phyloP scores from a whole-genome alignment of 1,140 invertebrate species.

The Nasonia vitripennis region DNA sequence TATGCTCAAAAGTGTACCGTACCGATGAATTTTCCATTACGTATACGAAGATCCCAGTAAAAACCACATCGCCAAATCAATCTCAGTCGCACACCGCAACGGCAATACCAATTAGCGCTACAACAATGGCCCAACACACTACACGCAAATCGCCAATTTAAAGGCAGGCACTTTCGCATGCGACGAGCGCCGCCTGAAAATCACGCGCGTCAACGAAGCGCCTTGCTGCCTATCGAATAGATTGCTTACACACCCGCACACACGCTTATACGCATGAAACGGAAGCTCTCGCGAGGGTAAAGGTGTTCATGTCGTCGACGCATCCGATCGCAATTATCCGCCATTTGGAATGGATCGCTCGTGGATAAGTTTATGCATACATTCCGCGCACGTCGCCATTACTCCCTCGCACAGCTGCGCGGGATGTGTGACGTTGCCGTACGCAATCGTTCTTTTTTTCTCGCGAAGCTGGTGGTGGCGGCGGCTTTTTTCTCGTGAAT shows the following conservation, averaged over 20 bases:
- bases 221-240: not conserved
- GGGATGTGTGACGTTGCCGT: no score
- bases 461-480: no score
- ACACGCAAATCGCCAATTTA: no score
- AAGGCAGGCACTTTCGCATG: no score
- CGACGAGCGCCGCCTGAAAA: not conserved
- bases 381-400: not conserved
- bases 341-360: not conserved
- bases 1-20: not conserved
- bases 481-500: not conserved
- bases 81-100: no score
- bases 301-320: not conserved
- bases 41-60: no score
- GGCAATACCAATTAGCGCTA: no score
- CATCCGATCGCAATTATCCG: constrained; percentile 26
- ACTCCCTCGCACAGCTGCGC: not conserved
- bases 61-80: no score
- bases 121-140: no score
- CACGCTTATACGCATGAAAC: not conserved
- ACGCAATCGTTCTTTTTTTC: not conserved
- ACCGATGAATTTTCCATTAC: no score
- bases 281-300: not conserved
- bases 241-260: not conserved
- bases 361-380: not conserved
- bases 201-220: not conserved